Percentiles rank a stretch among this genome's conserved stretches.
Evolutionary conservation across 1,140 invertebrate genomes (phyloP).

Genomic region (Lucilia cuprina): DNA sequence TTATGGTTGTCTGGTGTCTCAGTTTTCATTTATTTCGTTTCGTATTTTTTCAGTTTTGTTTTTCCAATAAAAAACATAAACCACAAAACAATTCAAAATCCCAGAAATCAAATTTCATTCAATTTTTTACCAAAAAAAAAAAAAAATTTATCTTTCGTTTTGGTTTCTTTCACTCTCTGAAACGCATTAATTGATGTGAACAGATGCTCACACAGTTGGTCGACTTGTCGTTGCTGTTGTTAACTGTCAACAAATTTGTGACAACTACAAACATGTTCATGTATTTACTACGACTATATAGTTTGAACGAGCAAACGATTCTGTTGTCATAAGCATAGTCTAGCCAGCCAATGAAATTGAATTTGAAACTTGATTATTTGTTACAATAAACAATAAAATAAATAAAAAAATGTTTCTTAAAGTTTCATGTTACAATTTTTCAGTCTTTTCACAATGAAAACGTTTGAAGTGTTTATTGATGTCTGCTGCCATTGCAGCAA

Average conservation of each 20-base stretch:
- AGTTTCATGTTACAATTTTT: neutral
- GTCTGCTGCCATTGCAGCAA: too few relatives aligned
- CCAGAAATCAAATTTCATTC: neutral
- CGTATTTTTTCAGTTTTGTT: neutral
- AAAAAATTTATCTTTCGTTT: neutral
- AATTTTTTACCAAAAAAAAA: neutral
- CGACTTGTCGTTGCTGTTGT: constrained; percentile 11
- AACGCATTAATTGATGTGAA: neutral
- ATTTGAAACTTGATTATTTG: neutral
- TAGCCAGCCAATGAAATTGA: constrained; percentile 4
- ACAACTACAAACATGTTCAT: constrained; percentile 1
- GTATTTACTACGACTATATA: neutral
- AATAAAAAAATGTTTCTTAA: neutral
- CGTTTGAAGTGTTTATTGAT: too few relatives aligned
- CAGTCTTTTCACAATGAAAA: neutral
- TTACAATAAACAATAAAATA: neutral
- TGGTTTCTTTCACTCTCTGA: neutral
- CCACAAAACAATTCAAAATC: neutral
- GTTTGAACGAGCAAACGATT: neutral
- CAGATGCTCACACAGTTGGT: constrained; percentile 5
- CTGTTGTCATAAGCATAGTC: neutral
- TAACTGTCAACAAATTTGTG: constrained; percentile 17
- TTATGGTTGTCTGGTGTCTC: neutral
- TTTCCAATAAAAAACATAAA: neutral
- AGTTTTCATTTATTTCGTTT: neutral